Base-by-base conservation (phyloP, 1,140 invertebrate species). In the Caenorhabditis brenneri region DNA sequence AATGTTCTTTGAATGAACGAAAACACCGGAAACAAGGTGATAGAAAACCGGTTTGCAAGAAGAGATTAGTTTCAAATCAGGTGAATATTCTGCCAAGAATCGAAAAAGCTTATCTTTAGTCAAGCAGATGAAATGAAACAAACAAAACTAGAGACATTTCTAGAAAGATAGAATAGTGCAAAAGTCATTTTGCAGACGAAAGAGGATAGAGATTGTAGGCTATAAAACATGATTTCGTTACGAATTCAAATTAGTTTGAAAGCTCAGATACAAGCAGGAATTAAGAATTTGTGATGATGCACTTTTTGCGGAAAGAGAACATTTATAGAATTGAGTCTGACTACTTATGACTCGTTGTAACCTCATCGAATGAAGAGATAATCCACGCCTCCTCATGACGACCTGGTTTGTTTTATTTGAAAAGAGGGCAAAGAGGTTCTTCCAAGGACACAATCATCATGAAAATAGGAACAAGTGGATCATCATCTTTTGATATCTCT, bases 391-490 rank as follows among this genome's bases (percentile, higher is more conserved):
- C 22, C 36, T 74, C 65, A 31, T 42, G 65, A 42, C 36, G 65
- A 74, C 65, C 65, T 74, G 33, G 19, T 74, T 74, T 58, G 19
- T 51, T 65, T 39, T 42, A 27, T 42, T 74, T 74, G 33, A 46
- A 74, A 24, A 74, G 36, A 15, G 29, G 9, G 9, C 10, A 55
- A 33, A 65, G n/a, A 65, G 16, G 65, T 46, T 74, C 22, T 74
- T 42, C 65, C 65, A 74, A 74, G 65, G 65, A 74, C 65, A 74
- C n/a, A 74, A 74, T 33, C 65, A 74, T 24, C 65, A 74, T 39
- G 31, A 39, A 33, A 74, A 74, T 42, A 39, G 10, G 6, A 74
- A 42, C 65, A 74, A 42, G 36, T 74, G n/a, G 33, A 31, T 27
- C 36, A 31, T 74, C 65, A 74, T 42, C 33, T 74, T 74, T 74